Base-by-base conservation (phyloP, 64 coral and sea anemone species). In the Hydrozoanthus tunicans region DNA sequence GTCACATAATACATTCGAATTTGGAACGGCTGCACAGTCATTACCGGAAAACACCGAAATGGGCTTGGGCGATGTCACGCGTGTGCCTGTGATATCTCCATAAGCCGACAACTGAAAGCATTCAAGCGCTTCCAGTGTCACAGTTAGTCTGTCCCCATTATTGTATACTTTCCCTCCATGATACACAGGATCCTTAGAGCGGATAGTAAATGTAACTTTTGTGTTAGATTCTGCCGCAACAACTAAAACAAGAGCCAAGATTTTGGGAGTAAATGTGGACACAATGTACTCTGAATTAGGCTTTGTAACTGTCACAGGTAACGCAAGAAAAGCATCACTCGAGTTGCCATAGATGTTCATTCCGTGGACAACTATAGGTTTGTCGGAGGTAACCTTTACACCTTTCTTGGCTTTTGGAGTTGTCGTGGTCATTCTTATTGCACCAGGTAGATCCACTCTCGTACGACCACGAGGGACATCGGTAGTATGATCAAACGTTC, bases 21-120 rank as follows among this genome's bases (percentile, higher is more conserved):
- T 23, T 56, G 93, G 93, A 13, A 95, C 83, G 15, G 81, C 85
- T 11, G 94, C 79, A 69, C 96, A 98, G 12, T 98, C 96, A 64
- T 90, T 77, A 17, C 96, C 96, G 9, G 93, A 93, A 78, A 91
- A 98, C 9, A 98, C 93, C 3, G 96, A 92, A 17, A 98, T 67
- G 5, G 89, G 91, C 63, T 93, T 93, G 17, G 69, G 27, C 7
- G 93, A 93, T 7, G 70, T 81, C 24, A 98, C 85, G 0, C 60
- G 81, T 0, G 94, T 98, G 0, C 96, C 96, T 9, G 89, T 95
- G 0, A 98, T 75, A 73, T 94, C 91, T 23, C 25, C 71, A 17
- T 51, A 75, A 3, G 84, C 32, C 0, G 7, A 4, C 14, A 88
- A 43, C 84, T 88, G 84, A 58, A 88, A 88, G 57, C 84, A 75